A percentile compares a stretch with the other conserved stretches of the same genome.
Conservation (phyloP, 2,113 vertebrate genomes). For the Nicator chloris region DNA sequence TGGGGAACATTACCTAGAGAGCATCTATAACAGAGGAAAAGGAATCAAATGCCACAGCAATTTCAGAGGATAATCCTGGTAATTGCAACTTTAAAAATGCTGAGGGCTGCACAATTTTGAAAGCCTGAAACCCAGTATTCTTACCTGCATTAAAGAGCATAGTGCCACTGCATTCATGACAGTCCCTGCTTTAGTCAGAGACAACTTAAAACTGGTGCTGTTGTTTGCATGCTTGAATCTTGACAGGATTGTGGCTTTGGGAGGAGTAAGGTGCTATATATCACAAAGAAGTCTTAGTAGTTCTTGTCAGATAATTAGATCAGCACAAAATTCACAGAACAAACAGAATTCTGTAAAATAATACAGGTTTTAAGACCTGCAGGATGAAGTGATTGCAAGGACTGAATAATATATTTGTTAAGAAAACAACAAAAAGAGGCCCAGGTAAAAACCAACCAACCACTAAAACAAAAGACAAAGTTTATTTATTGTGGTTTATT, state of each 20-base stretch:
- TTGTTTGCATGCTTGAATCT: neutral
- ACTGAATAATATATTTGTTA: neutral
- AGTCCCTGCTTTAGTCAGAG: neutral
- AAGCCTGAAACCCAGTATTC: neutral
- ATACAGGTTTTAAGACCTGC: neutral
- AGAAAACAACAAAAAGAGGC: neutral
- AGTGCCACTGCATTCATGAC: neutral
- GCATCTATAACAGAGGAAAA: neutral
- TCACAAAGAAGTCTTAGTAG: neutral
- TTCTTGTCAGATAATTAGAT: slow-evolving; percentile 15
- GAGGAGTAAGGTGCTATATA: neutral
- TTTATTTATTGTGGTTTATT: slow-evolving; percentile 36
- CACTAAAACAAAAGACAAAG: neutral
- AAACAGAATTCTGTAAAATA: neutral
- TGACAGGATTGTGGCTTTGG: neutral
- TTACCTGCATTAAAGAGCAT: neutral
- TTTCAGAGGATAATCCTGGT: neutral
- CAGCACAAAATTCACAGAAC: neutral
- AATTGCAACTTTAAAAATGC: neutral
- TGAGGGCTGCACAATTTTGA: neutral
- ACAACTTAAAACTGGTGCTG: neutral
- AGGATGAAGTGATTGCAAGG: neutral
- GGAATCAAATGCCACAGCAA: neutral
- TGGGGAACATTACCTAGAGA: neutral
- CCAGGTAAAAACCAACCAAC: neutral